Evolutionary conservation across 2,797 vertebrate genomes (phyloP), one percentile per base, ranked within the genome.

Genomic region (Clarias fuscus): DNA sequence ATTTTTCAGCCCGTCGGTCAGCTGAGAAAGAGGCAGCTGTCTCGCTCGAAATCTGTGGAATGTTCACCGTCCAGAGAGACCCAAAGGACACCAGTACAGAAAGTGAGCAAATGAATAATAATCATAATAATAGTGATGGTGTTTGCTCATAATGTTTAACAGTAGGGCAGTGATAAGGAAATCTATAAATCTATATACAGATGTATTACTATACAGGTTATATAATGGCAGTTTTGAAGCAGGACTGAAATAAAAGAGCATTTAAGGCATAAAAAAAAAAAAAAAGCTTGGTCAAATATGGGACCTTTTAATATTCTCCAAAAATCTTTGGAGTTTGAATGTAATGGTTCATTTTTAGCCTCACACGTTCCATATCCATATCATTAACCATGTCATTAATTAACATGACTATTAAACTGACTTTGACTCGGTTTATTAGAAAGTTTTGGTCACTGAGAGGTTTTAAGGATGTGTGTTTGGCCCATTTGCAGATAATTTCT

Each of bases 401-500:
- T 18, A 8, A 30, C 5, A 68, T 13, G 3, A 18, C 17, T 30
- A 68, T 33, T 30, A 68, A 30, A 5, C 15, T 11, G 62, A 64
- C 18, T 33, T 7, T 6, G 71, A 24, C 40, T 48, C 24, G 53
- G 24, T 27, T 20, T 14, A 56, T 58, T 18, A 10, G n/a, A 77
- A 58, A 20, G 71, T 58, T 56, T 8, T 78, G 53, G 13, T 37
- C 10, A 2, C 14, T 78, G 27, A 30, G 27, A 5, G 8, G 20
- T 6, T n/a, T 30, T 76, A 7, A 70, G 75, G 37, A 43, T 33
- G 59, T 75, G 59, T 82, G 78, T 11, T 84, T 0, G 90, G 3
- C 87, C 37, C 14, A 1, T 14, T 48, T 86, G 79, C 62, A 95
- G 94, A 76, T 89, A 17, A 72, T 84, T 67, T 61, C 56, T 13